These are phyloP conservation scores for Micromesistius poutassou DNA, from an alignment of 2,797 vertebrate genomes.

Conservation along the genomic window DNA sequence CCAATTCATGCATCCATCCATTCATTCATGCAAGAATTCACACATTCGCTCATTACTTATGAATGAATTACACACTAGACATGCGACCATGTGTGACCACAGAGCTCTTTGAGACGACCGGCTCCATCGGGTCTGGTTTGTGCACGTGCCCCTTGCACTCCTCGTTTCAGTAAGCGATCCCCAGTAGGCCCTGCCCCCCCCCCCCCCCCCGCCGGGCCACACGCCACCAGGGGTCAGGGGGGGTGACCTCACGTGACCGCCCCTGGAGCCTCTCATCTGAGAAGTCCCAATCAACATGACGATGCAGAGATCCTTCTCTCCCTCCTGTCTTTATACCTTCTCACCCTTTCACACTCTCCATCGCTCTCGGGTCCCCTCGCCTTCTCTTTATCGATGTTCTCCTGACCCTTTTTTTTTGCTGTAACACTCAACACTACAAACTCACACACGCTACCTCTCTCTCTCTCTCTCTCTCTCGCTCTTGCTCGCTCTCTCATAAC, in stretches of 20 bases:
- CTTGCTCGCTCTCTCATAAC: background rate
- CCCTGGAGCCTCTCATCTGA: background rate
- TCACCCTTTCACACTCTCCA: background rate
- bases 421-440: no score
- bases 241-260: no score
- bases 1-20: background rate
- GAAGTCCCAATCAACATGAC: conserved; percentile 49
- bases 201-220: background rate
- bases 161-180: background rate
- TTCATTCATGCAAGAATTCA: background rate
- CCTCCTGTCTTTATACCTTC: background rate
- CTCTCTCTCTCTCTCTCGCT: no score
- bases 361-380: background rate
- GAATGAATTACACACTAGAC: background rate
- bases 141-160: no score
- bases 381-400: background rate
- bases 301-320: background rate
- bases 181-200: no score
- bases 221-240: background rate
- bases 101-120: conserved; percentile 33
- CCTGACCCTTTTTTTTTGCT: background rate
- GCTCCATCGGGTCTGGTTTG: background rate
- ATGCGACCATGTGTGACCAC: conserved; percentile 54
- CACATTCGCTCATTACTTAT: background rate
- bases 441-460: no score